Conservation (phyloP, 2,797 vertebrate species). For the Cryptoprocta ferox region DNA sequence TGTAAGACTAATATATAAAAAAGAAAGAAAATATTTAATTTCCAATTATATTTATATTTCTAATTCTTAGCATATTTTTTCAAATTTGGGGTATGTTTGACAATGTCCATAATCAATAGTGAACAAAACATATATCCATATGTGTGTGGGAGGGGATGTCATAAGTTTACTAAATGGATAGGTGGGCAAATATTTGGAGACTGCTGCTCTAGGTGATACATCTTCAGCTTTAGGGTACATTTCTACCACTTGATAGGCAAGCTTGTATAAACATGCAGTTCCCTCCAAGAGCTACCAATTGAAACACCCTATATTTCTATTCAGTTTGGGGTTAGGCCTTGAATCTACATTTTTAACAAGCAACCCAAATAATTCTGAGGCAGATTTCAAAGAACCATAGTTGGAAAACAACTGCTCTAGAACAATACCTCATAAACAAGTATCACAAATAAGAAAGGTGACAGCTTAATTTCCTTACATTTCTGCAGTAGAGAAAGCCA, state of each 20-base stretch:
- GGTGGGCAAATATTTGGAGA: not conserved
- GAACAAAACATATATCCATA: not conserved
- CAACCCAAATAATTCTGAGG: not conserved
- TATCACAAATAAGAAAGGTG: not conserved
- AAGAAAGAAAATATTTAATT: slow-evolving; percentile 24
- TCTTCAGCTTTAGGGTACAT: not conserved
- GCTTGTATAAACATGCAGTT: not conserved
- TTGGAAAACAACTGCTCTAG: slow-evolving; percentile 33
- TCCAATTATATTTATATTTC: not conserved
- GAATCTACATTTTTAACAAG: not conserved
- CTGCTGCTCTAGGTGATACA: too few relatives aligned
- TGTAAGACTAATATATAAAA: not conserved
- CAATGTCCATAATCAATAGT: not conserved
- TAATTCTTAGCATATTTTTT: not conserved
- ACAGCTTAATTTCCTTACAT: slow-evolving; percentile 26
- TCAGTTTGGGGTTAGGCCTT: not conserved
- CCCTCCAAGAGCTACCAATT: too few relatives aligned
- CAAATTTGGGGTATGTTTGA: not conserved
- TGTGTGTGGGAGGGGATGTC: fast-evolving
- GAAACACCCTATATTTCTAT: not conserved
- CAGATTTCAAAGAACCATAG: not conserved
- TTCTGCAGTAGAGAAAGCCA: not conserved
- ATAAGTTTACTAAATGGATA: not conserved
- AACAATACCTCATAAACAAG: not conserved
- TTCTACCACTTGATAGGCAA: not conserved